Conservation (phyloP, 2,888 invertebrate genomes). For the Drosophila seclusa region DNA sequence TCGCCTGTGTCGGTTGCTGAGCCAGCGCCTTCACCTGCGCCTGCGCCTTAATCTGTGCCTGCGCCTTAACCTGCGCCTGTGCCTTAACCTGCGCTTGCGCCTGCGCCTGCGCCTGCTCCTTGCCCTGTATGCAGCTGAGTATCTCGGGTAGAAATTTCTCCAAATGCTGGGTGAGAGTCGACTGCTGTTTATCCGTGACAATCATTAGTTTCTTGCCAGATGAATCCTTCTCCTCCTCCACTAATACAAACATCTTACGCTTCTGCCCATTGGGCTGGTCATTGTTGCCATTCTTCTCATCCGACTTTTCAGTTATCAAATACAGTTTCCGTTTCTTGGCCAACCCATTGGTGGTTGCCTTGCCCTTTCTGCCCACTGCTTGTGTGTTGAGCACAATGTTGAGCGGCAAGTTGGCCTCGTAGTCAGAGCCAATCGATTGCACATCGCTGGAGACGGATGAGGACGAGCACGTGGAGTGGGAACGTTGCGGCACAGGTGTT, state of each 20-base stretch:
- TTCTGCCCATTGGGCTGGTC: slow-evolving; percentile 43
- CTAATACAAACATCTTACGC: slow-evolving; percentile 80
- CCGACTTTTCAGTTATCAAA: slow-evolving; percentile 81
- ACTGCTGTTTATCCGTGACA: slow-evolving; percentile 79
- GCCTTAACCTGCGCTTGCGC: slow-evolving; percentile 34
- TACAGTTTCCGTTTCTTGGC: slow-evolving; percentile 80
- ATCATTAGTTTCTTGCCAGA: slow-evolving; percentile 80
- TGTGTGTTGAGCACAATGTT: slow-evolving; percentile 43
- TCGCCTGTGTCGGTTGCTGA: slow-evolving; percentile 18
- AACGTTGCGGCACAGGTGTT: slow-evolving; percentile 66
- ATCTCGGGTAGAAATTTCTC: slow-evolving; percentile 83
- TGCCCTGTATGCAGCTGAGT: slow-evolving; percentile 79
- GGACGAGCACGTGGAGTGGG: slow-evolving; percentile 72
- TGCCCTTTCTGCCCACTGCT: slow-evolving; percentile 18
- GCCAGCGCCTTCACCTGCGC: slow-evolving; percentile 65
- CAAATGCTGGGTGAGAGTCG: slow-evolving; percentile 78
- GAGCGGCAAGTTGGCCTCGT: slow-evolving; percentile 56
- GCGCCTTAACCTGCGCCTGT: slow-evolving; percentile 63
- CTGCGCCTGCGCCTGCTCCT: slow-evolving; percentile 51
- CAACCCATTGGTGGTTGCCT: slow-evolving; percentile 19
- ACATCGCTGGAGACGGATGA: slow-evolving; percentile 69
- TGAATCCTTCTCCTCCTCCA: slow-evolving; percentile 75
- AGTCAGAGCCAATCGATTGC: slow-evolving; percentile 63
- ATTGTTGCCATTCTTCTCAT: slow-evolving; percentile 39
- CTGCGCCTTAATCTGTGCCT: slow-evolving; percentile 66